Evolutionary conservation across 2,888 invertebrate genomes (phyloP).

Genomic region (Zygogramma bicolorata): DNA sequence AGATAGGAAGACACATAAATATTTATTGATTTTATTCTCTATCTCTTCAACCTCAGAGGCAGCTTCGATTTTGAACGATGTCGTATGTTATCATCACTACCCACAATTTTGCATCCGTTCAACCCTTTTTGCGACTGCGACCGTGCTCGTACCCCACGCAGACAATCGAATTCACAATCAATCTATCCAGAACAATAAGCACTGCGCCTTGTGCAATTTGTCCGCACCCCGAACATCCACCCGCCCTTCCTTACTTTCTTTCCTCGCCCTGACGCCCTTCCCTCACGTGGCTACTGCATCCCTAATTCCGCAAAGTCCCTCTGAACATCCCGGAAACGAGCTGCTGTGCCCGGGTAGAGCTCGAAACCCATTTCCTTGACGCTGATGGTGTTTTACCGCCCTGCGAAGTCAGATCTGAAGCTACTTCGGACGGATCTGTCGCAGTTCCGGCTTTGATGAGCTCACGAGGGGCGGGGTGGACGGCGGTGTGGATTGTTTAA

Average conservation of each 20-base stretch:
- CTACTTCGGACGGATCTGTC: slow-evolving; percentile 1
- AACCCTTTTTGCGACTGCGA: no score
- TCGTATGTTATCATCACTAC: no score
- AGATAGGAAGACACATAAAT: no score
- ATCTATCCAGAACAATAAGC: no score
- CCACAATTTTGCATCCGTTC: no score
- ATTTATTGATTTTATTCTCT: no score
- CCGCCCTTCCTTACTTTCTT: not conserved
- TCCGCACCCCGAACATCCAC: not conserved
- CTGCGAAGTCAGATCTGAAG: not conserved
- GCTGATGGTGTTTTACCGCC: not conserved
- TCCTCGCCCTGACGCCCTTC: not conserved
- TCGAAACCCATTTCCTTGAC: not conserved
- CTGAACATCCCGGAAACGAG: slow-evolving; percentile 17
- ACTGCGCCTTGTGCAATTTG: no score
- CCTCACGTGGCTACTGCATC: not conserved
- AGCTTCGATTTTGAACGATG: no score
- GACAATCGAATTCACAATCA: no score
- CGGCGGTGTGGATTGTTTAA: not conserved
- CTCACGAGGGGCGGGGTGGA: not conserved
- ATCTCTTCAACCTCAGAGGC: no score
- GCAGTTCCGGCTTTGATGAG: slow-evolving; percentile 7
- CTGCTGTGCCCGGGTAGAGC: slow-evolving; percentile 16
- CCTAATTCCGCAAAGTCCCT: not conserved
- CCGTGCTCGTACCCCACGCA: no score